A percentile compares a stretch with the other conserved stretches of the same genome.
Conservation (phyloP, 1,140 invertebrate species). For the Manduca sexta region DNA sequence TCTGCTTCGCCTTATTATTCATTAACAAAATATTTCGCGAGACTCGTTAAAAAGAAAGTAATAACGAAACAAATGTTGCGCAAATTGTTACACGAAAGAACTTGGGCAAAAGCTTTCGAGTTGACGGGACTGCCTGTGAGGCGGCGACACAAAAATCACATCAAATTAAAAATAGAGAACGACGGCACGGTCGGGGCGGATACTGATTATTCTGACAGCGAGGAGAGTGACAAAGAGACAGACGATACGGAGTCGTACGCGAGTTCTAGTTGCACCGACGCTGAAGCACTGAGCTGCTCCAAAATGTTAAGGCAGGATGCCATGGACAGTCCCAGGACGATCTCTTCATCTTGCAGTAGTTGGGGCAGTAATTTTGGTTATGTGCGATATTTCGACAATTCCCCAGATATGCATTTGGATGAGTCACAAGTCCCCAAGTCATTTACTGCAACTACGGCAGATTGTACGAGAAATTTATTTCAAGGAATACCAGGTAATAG, state of each 20-base stretch:
- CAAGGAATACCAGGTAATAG: constrained; percentile 18
- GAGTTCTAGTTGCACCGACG: constrained; percentile 50
- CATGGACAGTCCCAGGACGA: constrained; percentile 62
- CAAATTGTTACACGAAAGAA: constrained; percentile 75
- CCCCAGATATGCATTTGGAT: constrained; percentile 43
- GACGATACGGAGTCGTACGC: constrained; percentile 50
- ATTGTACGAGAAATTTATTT: constrained; percentile 65
- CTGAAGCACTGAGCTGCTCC: constrained; percentile 40
- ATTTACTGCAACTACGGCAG: constrained; percentile 29
- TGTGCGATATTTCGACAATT: constrained; percentile 75
- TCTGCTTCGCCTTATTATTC: constrained; percentile 80
- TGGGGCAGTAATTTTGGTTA: constrained; percentile 77
- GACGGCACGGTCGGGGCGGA: constrained; percentile 72
- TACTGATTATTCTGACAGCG: constrained; percentile 61
- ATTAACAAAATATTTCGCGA: constrained; percentile 83
- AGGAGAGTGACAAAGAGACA: constrained; percentile 55
- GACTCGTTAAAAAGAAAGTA: constrained; percentile 80
- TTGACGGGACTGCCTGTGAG: constrained; percentile 68
- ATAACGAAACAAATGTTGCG: constrained; percentile 82
- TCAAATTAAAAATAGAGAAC: constrained; percentile 69
- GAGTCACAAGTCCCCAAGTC: constrained; percentile 14
- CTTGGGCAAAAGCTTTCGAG: constrained; percentile 69
- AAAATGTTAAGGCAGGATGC: constrained; percentile 76
- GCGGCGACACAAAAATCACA: constrained; percentile 74
- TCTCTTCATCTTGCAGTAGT: constrained; percentile 63